Percentiles rank a stretch among this genome's conserved stretches.
Conservation (phyloP, 2,113 vertebrate species). For the Bos indicus region DNA sequence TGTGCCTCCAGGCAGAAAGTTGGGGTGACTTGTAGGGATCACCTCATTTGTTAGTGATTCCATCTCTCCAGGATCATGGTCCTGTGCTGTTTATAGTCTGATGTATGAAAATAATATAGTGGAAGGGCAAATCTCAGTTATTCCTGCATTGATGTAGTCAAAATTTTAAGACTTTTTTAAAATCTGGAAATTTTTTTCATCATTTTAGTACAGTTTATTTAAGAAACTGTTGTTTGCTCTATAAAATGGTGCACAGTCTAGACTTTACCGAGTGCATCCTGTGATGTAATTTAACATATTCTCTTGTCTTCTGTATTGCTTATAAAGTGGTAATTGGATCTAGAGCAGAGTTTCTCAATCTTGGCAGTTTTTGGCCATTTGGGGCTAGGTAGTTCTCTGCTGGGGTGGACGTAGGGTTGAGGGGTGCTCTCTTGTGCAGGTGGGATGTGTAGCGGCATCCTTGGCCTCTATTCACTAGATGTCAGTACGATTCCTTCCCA, state of each 20-base stretch:
- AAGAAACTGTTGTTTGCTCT: conserved; percentile 7
- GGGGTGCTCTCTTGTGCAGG: background rate
- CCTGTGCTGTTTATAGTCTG: background rate
- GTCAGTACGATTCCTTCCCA: conserved; percentile 50
- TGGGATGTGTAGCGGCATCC: background rate
- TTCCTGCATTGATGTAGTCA: background rate
- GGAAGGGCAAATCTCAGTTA: background rate
- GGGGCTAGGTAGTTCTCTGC: background rate
- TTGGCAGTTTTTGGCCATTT: background rate
- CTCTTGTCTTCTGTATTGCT: background rate
- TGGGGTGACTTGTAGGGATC: background rate
- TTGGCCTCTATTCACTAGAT: conserved; percentile 52
- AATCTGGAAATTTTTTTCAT: background rate
- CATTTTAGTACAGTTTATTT: conserved; percentile 6
- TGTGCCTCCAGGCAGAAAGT: background rate
- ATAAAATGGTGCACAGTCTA: background rate
- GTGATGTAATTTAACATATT: background rate
- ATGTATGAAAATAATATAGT: background rate
- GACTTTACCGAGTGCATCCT: background rate
- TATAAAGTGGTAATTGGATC: background rate
- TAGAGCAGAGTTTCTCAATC: background rate
- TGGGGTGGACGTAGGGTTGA: background rate
- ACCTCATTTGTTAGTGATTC: conserved; percentile 6
- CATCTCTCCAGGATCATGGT: background rate
- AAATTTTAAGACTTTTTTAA: background rate